Percentiles rank a stretch among this genome's conserved stretches.
These are phyloP conservation scores for Neocrepidodera transversa DNA, from an alignment of 2,888 invertebrate species.

Conservation along the genomic window DNA sequence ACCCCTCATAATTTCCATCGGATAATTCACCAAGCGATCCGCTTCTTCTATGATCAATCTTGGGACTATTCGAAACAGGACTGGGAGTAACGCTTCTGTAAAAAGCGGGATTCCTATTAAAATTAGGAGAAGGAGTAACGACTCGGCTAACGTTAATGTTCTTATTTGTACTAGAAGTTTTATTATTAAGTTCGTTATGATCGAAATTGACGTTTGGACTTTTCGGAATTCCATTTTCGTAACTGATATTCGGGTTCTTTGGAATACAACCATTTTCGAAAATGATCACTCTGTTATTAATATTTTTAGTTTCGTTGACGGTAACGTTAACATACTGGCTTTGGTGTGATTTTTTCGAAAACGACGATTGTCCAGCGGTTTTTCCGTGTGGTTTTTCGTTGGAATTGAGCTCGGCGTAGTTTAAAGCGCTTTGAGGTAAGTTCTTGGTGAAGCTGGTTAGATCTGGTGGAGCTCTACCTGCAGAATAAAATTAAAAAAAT, in stretches of 20 bases:
- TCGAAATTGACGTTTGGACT: constrained; percentile 54
- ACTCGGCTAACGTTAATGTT: constrained; percentile 56
- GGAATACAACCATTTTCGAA: constrained; percentile 57
- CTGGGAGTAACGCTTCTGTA: constrained; percentile 56
- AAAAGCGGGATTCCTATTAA: constrained; percentile 61
- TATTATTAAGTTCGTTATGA: constrained; percentile 57
- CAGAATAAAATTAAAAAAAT: not conserved
- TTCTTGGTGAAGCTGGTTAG: constrained; percentile 69
- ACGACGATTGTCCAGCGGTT: constrained; percentile 54
- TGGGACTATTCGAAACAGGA: constrained; percentile 48
- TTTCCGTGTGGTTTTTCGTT: constrained; percentile 56
- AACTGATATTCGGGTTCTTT: constrained; percentile 54
- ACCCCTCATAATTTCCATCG: constrained; percentile 44
- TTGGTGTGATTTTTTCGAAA: constrained; percentile 52
- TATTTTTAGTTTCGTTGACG: constrained; percentile 58
- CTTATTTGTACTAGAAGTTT: constrained; percentile 49
- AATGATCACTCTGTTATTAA: constrained; percentile 58
- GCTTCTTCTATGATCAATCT: constrained; percentile 51
- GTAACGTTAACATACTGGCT: constrained; percentile 58
- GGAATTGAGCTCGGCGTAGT: constrained; percentile 58
- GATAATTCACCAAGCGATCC: constrained; percentile 54
- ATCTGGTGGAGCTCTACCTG: constrained; percentile 66
- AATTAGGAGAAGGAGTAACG: constrained; percentile 63
- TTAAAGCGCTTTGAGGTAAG: constrained; percentile 62
- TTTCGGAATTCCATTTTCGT: constrained; percentile 56